Evolutionary conservation across 1,140 invertebrate genomes (phyloP), one percentile per base, ranked within the genome.

Genomic region (Penaeus indicus): DNA sequence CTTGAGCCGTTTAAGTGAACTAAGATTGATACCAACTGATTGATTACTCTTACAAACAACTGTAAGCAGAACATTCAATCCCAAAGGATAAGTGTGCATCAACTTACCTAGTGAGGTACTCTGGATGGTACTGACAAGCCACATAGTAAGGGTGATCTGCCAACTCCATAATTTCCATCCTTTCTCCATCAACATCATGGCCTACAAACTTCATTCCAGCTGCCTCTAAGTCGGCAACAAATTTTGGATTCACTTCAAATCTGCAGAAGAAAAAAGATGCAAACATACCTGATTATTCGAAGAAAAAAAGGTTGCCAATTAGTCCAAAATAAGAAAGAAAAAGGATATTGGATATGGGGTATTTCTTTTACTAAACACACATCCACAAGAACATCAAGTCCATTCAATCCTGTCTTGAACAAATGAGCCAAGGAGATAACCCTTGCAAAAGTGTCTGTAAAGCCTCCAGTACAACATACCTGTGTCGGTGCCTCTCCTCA

Each of bases 121-220:
- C 99, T 0, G 99, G 99, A 93, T 99, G 99, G 93, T 97, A 99
- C 93, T 99, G 99, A 0, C 98, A 98, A 0, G 96, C 97, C 21
- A 99, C 96, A 93, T 97, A 99, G 92, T 97, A 99, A 0, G 96
- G 96, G 94, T 99, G 98, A 90, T 94, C 94, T 42, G 89, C 88
- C 78, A 96, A 90, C 92, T 96, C 95, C 91, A 95, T 92, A 25
- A 96, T 95, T 92, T 96, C 95, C 95, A 96, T 95, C 86, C 95
- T 92, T 96, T 96, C 94, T 98, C 99, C 98, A 99, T 99, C 79
- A 95, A 90, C 91, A 91, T 94, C 93, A 92, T 94, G 92, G 93
- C 97, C 99, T 77, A 99, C 97, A 94, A 99, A 99, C 89, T 95
- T 95, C 90, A 99, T 94, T 19, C 98, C 98, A 69, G 95, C 94